Percentiles rank a stretch among this genome's conserved stretches.
Evolutionary conservation across 92 coral and sea anemone genomes (phyloP).

Genomic region (Parazoanthus atlanticus): DNA sequence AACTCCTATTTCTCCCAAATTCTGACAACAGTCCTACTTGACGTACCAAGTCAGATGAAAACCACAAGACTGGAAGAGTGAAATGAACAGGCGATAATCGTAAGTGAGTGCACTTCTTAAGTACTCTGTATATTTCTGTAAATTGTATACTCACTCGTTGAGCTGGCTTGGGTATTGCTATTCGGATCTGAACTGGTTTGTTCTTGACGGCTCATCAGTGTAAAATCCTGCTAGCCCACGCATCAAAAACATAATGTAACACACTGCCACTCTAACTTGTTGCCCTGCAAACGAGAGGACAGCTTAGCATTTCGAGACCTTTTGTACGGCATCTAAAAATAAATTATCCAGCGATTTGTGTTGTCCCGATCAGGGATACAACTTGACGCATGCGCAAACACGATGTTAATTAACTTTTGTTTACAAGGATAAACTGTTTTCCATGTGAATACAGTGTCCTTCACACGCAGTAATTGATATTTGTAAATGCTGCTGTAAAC

Average conservation of each 20-base stretch:
- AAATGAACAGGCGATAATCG: conserved; percentile 22
- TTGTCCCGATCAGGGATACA: conserved; percentile 35
- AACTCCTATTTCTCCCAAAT: background rate
- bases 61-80: background rate
- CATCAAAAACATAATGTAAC: conserved; percentile 68
- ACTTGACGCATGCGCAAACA: conserved; percentile 27
- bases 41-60: background rate
- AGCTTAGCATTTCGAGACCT: conserved; percentile 21
- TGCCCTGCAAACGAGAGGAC: conserved; percentile 39
- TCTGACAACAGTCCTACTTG: background rate
- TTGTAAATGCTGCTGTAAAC: background rate
- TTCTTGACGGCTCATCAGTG: conserved; percentile 64
- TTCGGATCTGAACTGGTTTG: background rate
- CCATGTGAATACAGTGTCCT: conserved; percentile 18
- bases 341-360: conserved; percentile 31
- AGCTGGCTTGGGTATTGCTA: background rate
- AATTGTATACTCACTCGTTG: conserved; percentile 18
- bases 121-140: conserved; percentile 9
- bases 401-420: conserved; percentile 35
- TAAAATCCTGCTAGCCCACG: conserved; percentile 37
- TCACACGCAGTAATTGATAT: conserved; percentile 29
- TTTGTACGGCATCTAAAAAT: conserved; percentile 39
- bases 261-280: conserved; percentile 28
- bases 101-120: conserved; percentile 16
- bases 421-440: background rate